Percentiles rank a stretch among this genome's conserved stretches.
These are phyloP conservation scores for Cyanoliseus patagonus DNA, from an alignment of 2,113 vertebrate species.

Conservation along the genomic window DNA sequence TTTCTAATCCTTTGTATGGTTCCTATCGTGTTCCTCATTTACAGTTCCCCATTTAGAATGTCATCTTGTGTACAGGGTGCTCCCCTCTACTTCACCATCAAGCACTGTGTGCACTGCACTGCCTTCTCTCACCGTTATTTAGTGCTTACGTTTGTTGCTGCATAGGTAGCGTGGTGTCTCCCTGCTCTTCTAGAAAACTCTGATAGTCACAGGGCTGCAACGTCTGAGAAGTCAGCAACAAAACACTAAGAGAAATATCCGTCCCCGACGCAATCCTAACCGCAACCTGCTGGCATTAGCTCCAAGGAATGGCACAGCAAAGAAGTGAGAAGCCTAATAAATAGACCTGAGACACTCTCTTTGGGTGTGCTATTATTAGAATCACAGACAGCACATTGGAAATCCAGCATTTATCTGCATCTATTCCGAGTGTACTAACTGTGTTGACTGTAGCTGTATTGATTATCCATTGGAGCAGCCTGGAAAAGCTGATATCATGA, in stretches of 20 bases:
- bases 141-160: neutral
- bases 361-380: slow-evolving; percentile 32
- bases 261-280: neutral
- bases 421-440: neutral
- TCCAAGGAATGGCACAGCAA: neutral
- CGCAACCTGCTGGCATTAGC: neutral
- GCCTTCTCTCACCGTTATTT: neutral
- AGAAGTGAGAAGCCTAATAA: neutral
- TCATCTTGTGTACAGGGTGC: neutral
- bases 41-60: neutral
- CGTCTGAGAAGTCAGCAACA: neutral
- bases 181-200: slow-evolving; percentile 30
- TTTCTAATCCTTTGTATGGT: neutral
- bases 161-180: neutral
- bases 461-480: neutral
- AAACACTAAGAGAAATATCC: neutral
- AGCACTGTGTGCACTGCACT: neutral
- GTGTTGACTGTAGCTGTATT: slow-evolving; percentile 18
- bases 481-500: neutral
- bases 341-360: neutral
- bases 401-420: slow-evolving; percentile 31
- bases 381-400: neutral
- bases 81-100: neutral
- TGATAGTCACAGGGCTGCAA: neutral
- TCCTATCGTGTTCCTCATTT: neutral